Conservation (phyloP, 1,140 invertebrate species). For the Parapsyche elsis region DNA sequence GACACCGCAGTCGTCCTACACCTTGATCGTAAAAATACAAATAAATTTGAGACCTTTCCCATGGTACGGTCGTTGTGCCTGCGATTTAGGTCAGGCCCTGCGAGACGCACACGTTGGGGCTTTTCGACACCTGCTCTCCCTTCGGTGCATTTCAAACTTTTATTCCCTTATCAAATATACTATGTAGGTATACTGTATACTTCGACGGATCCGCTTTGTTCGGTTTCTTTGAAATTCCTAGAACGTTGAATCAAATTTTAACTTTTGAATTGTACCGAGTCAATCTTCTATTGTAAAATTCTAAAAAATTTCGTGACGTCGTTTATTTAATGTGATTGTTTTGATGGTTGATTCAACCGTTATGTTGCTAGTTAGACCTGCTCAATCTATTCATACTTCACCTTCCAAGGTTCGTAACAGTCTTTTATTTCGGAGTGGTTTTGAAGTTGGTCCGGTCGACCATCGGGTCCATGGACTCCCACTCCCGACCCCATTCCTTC, state of each 20-base stretch:
- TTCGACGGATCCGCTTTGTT: not conserved
- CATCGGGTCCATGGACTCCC: constrained; percentile 29
- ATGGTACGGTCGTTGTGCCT: not conserved
- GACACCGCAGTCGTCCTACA: not conserved
- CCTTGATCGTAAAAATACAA: constrained; percentile 21
- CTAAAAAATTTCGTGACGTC: too few relatives aligned
- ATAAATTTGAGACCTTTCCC: constrained; percentile 37
- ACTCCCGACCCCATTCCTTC: constrained; percentile 39
- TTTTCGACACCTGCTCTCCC: constrained; percentile 35
- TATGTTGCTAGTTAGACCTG: not conserved
- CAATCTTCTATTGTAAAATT: too few relatives aligned
- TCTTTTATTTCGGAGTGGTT: not conserved
- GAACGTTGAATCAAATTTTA: too few relatives aligned
- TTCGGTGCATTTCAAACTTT: constrained; percentile 9
- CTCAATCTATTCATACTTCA: constrained; percentile 10
- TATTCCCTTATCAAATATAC: not conserved
- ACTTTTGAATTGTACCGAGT: too few relatives aligned
- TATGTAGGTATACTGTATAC: not conserved
- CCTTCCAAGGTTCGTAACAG: constrained; percentile 1
- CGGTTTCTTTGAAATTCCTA: not conserved
- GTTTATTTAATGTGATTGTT: too few relatives aligned
- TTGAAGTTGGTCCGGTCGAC: not conserved
- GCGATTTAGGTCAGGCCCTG: constrained; percentile 38
- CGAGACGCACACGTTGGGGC: not conserved
- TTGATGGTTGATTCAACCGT: not conserved